These are phyloP conservation scores for Machaerirhynchus nigripectus DNA, from an alignment of 2,113 vertebrate genomes.

Conservation along the genomic window DNA sequence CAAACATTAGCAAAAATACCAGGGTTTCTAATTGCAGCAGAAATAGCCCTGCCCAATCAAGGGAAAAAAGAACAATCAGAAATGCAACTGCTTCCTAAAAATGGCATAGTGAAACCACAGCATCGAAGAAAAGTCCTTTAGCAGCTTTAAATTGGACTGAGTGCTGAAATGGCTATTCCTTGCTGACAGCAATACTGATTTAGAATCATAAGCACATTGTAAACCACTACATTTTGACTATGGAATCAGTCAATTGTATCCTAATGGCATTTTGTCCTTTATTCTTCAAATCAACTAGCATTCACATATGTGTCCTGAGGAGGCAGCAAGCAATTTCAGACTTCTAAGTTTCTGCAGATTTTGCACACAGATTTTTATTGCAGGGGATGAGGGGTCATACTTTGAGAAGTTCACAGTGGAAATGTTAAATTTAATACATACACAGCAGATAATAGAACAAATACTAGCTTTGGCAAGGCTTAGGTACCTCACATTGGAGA, in stretches of 20 bases:
- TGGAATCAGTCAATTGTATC: neutral
- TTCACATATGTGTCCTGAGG: neutral
- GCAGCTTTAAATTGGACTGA: neutral
- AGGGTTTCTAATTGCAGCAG: neutral
- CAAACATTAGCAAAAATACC: neutral
- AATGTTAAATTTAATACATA: slow-evolving; percentile 11
- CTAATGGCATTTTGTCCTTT: neutral
- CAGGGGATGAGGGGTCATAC: neutral
- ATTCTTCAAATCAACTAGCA: neutral
- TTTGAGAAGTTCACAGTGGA: slow-evolving; percentile 23
- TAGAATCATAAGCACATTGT: neutral
- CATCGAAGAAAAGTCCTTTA: neutral
- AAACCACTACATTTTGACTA: neutral
- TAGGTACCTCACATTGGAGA: neutral
- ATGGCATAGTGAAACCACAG: neutral
- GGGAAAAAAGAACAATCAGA: neutral
- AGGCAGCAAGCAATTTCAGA: neutral
- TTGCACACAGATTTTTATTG: slow-evolving; percentile 11
- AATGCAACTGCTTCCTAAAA: neutral
- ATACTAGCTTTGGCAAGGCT: neutral
- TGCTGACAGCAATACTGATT: neutral
- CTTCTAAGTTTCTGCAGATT: neutral
- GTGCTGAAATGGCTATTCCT: neutral
- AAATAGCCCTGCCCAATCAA: neutral
- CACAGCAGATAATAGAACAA: neutral